Conservation (phyloP, 2,888 invertebrate species). For the Coronaproctus castanopsis region DNA sequence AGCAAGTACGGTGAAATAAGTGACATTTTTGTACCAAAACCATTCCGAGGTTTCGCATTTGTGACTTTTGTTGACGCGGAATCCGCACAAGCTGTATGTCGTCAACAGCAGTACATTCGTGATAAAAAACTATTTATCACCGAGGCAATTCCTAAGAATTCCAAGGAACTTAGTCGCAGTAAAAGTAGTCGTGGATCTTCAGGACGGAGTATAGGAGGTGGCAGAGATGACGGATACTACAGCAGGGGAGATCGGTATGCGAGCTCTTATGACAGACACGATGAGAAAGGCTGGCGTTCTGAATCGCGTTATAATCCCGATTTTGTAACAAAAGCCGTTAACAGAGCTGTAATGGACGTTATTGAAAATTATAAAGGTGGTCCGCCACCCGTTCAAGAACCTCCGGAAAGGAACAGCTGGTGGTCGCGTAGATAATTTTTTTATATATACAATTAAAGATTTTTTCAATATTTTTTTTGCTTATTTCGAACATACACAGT, state of each 20-base stretch:
- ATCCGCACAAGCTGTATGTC: constrained; percentile 72
- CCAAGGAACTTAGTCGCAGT: background rate
- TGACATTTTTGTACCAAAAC: constrained; percentile 89
- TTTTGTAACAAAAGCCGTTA: constrained; percentile 16
- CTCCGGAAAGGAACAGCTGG: background rate
- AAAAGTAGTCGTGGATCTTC: constrained; percentile 1
- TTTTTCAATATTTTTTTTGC: no score
- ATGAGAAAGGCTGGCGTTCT: constrained; percentile 11
- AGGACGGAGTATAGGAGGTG: constrained; percentile 9
- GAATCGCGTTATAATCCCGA: constrained; percentile 14
- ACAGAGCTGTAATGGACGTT: constrained; percentile 16
- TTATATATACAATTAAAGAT: no score
- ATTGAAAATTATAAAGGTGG: constrained; percentile 15
- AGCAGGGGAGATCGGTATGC: constrained; percentile 3
- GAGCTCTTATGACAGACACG: background rate
- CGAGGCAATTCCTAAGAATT: constrained; percentile 16
- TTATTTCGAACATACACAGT: no score
- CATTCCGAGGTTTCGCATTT: constrained; percentile 80
- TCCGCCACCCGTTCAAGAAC: background rate
- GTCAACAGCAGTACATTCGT: constrained; percentile 84
- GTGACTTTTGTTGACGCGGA: constrained; percentile 84
- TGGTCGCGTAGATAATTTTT: background rate
- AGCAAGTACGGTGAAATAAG: constrained; percentile 79
- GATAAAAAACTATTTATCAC: constrained; percentile 26
- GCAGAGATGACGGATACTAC: constrained; percentile 10